Percentiles rank a stretch among this genome's conserved stretches.
Conservation (phyloP, 2,797 vertebrate genomes). For the Mormyrops boulengeri region DNA sequence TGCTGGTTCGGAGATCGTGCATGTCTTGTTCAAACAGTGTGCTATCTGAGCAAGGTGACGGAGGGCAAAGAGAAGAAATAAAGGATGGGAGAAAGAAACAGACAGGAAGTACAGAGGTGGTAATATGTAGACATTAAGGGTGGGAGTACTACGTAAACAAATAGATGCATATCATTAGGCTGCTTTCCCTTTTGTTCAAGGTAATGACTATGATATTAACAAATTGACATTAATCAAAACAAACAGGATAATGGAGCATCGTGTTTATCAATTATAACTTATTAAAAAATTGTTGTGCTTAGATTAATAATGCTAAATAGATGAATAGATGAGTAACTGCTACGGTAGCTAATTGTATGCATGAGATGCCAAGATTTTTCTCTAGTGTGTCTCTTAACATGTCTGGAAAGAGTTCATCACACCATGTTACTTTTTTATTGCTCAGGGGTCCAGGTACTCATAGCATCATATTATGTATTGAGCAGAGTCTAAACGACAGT, state of each 20-base stretch:
- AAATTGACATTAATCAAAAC: background rate
- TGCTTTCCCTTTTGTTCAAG: background rate
- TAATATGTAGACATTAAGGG: background rate
- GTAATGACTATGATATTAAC: background rate
- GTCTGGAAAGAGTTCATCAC: background rate
- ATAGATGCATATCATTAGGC: background rate
- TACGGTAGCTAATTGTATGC: background rate
- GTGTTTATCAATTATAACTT: background rate
- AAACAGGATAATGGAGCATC: background rate
- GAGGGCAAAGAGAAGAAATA: background rate
- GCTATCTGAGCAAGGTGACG: background rate
- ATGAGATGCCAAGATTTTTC: background rate
- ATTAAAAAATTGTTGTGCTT: background rate
- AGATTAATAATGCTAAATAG: background rate
- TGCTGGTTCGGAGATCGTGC: background rate
- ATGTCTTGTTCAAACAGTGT: background rate
- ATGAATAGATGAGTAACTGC: background rate
- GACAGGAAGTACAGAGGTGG: background rate
- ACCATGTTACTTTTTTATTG: background rate
- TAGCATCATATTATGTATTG: background rate
- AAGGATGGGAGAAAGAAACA: background rate
- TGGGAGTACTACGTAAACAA: background rate
- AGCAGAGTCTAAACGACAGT: background rate
- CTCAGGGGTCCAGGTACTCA: background rate
- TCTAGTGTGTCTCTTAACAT: background rate